A percentile compares a stretch with the other conserved stretches of the same genome.
These are phyloP conservation scores for Rhodophaea formosa DNA, from an alignment of 2,888 invertebrate genomes.

Conservation along the genomic window DNA sequence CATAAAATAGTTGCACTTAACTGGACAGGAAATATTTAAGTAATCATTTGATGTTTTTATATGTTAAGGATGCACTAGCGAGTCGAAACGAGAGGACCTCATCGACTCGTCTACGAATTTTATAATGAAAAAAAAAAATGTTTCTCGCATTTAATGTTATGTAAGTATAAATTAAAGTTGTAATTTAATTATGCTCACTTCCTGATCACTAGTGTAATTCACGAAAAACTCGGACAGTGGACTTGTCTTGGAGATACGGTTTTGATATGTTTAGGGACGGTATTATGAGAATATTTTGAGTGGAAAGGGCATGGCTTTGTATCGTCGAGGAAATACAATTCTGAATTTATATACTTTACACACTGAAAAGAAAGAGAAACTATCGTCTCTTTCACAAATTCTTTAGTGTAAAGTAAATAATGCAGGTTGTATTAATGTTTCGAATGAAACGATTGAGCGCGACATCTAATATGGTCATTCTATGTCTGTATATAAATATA, in stretches of 20 bases:
- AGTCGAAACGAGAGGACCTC: constrained; percentile 41
- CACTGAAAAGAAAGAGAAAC: neutral
- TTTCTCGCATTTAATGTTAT: constrained; percentile 65
- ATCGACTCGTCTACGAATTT: constrained; percentile 65
- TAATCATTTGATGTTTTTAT: constrained; percentile 68
- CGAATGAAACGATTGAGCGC: neutral
- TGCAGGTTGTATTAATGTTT: neutral
- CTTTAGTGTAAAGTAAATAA: neutral
- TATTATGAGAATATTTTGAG: neutral
- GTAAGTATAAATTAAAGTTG: constrained; percentile 49
- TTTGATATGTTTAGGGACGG: neutral
- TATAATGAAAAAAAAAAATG: constrained; percentile 53
- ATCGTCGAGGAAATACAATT: neutral
- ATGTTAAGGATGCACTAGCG: constrained; percentile 68
- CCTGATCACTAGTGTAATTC: constrained; percentile 51
- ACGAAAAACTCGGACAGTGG: constrained; percentile 33
- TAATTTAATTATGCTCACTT: constrained; percentile 57
- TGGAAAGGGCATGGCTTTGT: neutral
- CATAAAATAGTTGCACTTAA: constrained; percentile 70
- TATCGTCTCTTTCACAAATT: neutral
- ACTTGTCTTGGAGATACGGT: neutral
- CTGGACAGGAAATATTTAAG: constrained; percentile 64
- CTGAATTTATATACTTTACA: neutral
- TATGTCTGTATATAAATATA: constrained; percentile 63
- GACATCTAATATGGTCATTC: constrained; percentile 40